These are phyloP conservation scores for Lophius piscatorius DNA, from an alignment of 2,113 vertebrate species.

Conservation along the genomic window DNA sequence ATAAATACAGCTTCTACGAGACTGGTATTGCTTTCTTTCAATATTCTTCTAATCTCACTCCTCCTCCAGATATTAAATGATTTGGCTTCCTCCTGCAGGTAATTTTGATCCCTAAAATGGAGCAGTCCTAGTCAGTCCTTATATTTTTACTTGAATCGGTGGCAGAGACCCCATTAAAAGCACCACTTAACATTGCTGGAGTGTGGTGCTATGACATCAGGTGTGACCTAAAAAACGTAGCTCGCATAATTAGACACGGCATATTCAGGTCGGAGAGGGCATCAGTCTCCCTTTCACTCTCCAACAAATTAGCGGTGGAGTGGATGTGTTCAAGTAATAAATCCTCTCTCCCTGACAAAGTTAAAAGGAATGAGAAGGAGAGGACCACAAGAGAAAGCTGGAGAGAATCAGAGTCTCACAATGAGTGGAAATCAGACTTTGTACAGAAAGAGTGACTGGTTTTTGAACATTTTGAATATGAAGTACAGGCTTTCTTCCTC, in stretches of 20 bases:
- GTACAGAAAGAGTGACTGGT: slow-evolving; percentile 41
- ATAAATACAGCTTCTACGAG: slow-evolving; percentile 32
- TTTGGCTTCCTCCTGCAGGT: slow-evolving; percentile 28
- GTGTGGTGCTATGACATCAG: slow-evolving; percentile 62
- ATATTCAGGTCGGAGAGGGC: slow-evolving; percentile 67
- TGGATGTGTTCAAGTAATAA: slow-evolving; percentile 65
- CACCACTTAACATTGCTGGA: slow-evolving; percentile 71
- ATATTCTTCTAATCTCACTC: slow-evolving; percentile 40
- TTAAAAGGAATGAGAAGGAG: slow-evolving; percentile 53
- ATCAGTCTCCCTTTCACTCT: slow-evolving; percentile 60
- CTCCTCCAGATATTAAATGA: slow-evolving; percentile 48
- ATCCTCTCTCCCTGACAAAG: slow-evolving; percentile 57
- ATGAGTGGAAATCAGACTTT: slow-evolving; percentile 42
- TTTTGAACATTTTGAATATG: slow-evolving; percentile 64
- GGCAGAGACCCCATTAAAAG: slow-evolving; percentile 67
- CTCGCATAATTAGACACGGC: slow-evolving; percentile 71
- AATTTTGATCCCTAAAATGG: slow-evolving; percentile 55
- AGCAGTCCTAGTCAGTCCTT: slow-evolving; percentile 32
- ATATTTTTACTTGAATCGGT: slow-evolving; percentile 60
- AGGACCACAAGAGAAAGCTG: slow-evolving; percentile 48
- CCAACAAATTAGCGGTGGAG: slow-evolving; percentile 66
- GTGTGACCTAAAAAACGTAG: slow-evolving; percentile 69
- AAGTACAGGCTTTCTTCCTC: slow-evolving; percentile 55
- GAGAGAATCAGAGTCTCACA: slow-evolving; percentile 53
- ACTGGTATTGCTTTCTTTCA: slow-evolving; percentile 26